Evolutionary conservation across 2,113 vertebrate genomes (phyloP), one percentile per base, ranked within the genome.

Genomic region (Chlorocebus sabaeus): DNA sequence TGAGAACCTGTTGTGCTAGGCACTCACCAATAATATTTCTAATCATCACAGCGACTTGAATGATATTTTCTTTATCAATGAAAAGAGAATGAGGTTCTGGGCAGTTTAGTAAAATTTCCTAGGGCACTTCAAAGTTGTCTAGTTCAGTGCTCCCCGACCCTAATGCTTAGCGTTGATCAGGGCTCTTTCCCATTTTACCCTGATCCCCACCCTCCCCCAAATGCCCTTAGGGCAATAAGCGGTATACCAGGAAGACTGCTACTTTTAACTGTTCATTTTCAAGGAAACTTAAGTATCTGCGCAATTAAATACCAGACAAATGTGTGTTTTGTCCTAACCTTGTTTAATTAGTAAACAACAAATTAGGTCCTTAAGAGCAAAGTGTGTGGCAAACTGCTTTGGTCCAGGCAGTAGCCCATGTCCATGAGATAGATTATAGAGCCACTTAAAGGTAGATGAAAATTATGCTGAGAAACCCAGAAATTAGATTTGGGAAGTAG

Each of bases 321-420:
- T 67, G 50, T 82, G 3, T 82, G 27, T 70, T 93, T 78, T 61
- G 4, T 85, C 50, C 18, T 43, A 32, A 85, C 82, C 38, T 48
- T 92, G 10, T 90, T 89, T 45, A 23, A 80, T 94, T 83, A 81
- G 50, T 80, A 91, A 76, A 80, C 67, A 93, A 43, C 45, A 95
- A 61, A 80, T 70, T 78, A 78, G 64, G 72, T 5, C 30, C 55
- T 38, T n/a, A 83, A 85, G 70, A 82, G 67, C 48, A 80, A 75
- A 57, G 13, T n/a, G 3, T 68, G 13, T 84, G 43, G 70, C 43
- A 95, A 86, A 78, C 79, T 73, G 45, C 73, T 79, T 93, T 92
- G 90, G 59, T 87, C 8, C n/a, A 50, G 59, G 50, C 40, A 76
- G 43, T 90, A 94, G 72, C 64, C 12, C 3, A 12, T 38, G 25